Base-by-base conservation (phyloP, 2,888 invertebrate genomes). In the Eupithecia insigniata region DNA sequence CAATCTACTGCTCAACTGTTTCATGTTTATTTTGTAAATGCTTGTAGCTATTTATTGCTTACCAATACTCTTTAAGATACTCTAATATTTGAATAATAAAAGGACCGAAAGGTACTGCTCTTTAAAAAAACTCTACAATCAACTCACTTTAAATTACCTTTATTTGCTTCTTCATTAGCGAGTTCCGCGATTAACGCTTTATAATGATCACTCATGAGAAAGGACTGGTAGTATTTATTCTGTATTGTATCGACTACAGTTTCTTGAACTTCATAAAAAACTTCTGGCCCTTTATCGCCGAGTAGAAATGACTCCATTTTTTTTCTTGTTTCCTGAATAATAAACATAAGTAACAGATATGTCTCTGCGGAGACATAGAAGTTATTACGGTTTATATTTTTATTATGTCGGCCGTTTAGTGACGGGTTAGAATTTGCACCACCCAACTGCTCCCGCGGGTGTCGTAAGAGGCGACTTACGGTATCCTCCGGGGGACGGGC, bases 201-300 rank as follows among this genome's bases (percentile, higher is more conserved):
- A 86, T 98, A 98, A 82, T 97, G 96, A 78, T 98, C 97, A 84
- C 98, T 98, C 73, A 98, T 95, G 70, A 98, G 95, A 88, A 98
- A 98, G 2, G 98, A 96, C 69, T 97, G 97, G 89, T 98, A 98
- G 89, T 98, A 97, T 88, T 98, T 97, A 79, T 98, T 97, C 86
- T 98, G 97, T 73, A 98, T 94, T 0, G 96, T 96, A 82, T 96
- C 96, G 16, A 97, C 95, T 12, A 98, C 97, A 75, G 96, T 96
- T 28, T 96, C 96, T 89, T 98, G 98, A 28, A 98, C 97, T 87
- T 98, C 97, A 84, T 97, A 97, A 89, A 98, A 98, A 36, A 98
- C 97, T 90, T 97, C 97, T 28, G 97, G 97, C 0, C 98, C 98
- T 83, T 97, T 96, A 86, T 98, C 97, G 22, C 98, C 98, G 74